Base-by-base conservation (phyloP, 2,888 invertebrate genomes). In the Eupeodes luniger region DNA sequence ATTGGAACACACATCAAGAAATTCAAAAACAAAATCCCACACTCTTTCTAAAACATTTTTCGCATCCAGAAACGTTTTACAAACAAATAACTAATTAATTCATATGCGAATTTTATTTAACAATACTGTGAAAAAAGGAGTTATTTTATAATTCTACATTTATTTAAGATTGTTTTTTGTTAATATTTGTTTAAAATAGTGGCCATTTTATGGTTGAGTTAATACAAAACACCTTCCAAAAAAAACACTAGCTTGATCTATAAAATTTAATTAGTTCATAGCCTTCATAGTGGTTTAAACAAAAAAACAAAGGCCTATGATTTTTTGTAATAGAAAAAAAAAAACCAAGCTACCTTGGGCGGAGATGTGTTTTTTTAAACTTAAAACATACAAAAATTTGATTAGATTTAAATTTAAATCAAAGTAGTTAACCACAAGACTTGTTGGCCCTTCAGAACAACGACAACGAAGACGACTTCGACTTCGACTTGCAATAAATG, bases 241-340 rank as follows among this genome's bases (percentile, higher is more conserved):
- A 44, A 9, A 44, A 6, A n/a, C n/a, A 61, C 36, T n/a, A 55
- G 16, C 55, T 55, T 55, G 70, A 55, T 55, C 70, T 44, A 72
- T 72, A 59, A 72, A 72, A 72, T 4, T 59, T 47, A 72, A 72
- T 59, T 72, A 59, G 72, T 72, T 47, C 72, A 59, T 44, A 72
- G 59, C 72, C 72, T 72, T 72, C 72, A 57, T 70, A 4, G 44
- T 27, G 14, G 2, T 53, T 9, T 40, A 40, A 40, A 36, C n/a
- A 36, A 36, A 36, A 40, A 44, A 72, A 57, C 59, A 72, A 59
- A 72, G 34, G 72, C 72, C 72, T 72, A 72, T 47, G 66, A 14
- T 34, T 47, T 66, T 66, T 12, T 64, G 1, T 10, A 27, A 19
- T 19, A 55, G 10, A 19, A 10, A 70, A 55, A 55, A 12, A n/a